Percentiles rank a stretch among this genome's conserved stretches.
Conservation (phyloP, 1,140 invertebrate genomes). For the Sycobia sp. region DNA sequence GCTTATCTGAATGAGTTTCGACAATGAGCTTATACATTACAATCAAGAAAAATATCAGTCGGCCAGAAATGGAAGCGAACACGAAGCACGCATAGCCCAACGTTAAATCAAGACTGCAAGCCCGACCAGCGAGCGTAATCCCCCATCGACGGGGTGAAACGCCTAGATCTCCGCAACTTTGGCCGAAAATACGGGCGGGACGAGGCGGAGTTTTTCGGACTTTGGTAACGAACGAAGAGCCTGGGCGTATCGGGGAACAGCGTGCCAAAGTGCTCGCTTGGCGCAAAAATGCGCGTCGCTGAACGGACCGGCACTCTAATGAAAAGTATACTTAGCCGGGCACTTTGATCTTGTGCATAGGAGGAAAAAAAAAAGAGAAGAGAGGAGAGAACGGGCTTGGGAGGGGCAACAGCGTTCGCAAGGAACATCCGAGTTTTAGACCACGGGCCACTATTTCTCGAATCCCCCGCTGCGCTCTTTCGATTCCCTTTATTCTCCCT, state of each 20-base stretch:
- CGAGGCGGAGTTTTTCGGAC: too few species aligned
- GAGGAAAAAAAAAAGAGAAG: conserved; percentile 17
- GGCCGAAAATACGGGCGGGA: too few species aligned
- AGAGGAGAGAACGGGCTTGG: neutral
- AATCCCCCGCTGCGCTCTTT: conserved; percentile 11
- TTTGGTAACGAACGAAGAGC: conserved; percentile 25
- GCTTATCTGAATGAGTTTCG: too few species aligned
- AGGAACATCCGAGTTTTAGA: conserved; percentile 1
- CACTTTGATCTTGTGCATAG: conserved; percentile 29
- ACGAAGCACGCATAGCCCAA: too few species aligned
- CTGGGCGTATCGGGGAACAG: neutral
- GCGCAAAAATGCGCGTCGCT: conserved; percentile 12
- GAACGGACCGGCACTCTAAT: conserved; percentile 28
- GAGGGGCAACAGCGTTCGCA: conserved; percentile 19
- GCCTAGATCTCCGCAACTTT: too few species aligned
- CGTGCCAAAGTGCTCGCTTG: conserved; percentile 6
- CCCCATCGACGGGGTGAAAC: too few species aligned
- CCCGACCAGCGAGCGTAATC: too few species aligned
- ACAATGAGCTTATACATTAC: too few species aligned
- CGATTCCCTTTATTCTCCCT: conserved; percentile 10
- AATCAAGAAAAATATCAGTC: too few species aligned
- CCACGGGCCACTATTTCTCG: conserved; percentile 19
- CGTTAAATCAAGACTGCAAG: too few species aligned
- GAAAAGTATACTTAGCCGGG: conserved; percentile 33
- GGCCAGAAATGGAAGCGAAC: too few species aligned